phyloP scores from a whole-genome alignment of 2,113 vertebrate genomes.

The Sinocyclocheilus anophthalmus region DNA sequence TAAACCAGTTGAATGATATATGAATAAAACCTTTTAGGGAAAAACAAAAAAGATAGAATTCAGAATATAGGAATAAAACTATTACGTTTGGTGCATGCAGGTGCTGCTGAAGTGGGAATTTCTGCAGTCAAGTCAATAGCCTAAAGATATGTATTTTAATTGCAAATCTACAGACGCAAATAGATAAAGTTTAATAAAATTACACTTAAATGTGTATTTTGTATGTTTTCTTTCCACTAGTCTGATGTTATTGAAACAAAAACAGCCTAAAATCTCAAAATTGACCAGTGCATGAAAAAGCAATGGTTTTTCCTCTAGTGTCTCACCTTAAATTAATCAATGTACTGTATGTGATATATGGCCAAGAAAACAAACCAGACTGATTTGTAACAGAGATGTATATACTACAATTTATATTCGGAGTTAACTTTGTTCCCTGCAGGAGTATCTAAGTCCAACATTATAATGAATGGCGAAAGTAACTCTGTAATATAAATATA shows the following conservation, averaged over 20 bases:
- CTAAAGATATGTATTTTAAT: too few species aligned
- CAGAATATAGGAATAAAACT: too few species aligned
- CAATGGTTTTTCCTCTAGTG: not conserved
- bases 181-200: too few species aligned
- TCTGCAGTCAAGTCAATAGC: too few species aligned
- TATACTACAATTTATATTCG: not conserved
- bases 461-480: not conserved
- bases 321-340: not conserved
- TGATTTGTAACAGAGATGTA: not conserved
- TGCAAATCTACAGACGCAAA: too few species aligned
- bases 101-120: too few species aligned
- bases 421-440: not conserved
- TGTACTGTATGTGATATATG: not conserved
- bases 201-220: not conserved
- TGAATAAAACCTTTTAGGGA: too few species aligned
- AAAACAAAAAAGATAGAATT: too few species aligned
- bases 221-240: not conserved
- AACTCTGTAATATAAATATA: not conserved
- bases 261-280: not conserved
- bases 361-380: not conserved
- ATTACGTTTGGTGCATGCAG: too few species aligned
- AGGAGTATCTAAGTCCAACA: not conserved
- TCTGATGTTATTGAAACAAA: not conserved
- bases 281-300: not conserved
- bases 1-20: too few species aligned